Evolutionary conservation across 2,797 vertebrate genomes (phyloP), one percentile per base, ranked within the genome.

Genomic region (Myiotriccus ornatus): DNA sequence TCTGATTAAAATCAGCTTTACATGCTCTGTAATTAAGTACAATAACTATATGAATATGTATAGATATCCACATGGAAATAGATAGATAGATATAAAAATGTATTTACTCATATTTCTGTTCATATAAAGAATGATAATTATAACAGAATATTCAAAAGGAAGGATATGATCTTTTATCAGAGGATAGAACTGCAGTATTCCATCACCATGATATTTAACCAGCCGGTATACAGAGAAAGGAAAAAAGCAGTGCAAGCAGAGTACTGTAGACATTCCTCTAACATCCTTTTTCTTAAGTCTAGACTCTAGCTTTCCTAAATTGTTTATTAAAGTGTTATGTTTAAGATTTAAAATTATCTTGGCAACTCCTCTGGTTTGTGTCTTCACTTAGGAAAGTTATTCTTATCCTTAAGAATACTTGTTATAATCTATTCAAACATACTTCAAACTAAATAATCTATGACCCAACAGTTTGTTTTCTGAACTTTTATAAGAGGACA

Each of bases 401-500:
- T 87, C 69, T 76, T 68, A 57, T 81, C 18, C 24, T 22, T 14
- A 59, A 60, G 28, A 80, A 67, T 60, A 60, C 23, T 81, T 81
- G 41, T 56, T 83, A 62, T 17, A 49, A 87, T 93, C 68, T 44
- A 76, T 73, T 43, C 14, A 16, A 49, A 47, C 70, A n/a, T 43
- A 69, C 44, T 93, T 93, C 50, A 94, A 91, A 95, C 53, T 49
- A 85, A 95, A 94, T 79, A 84, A 85, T 93, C 57, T 87, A 64
- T 74, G 70, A 97, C 83, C 56, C 77, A 90, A 95, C 69, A 91
- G 76, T 96, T 95, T 97, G 94, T 96, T 97, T 97, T 95, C 49
- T 64, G 53, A 97, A 97, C 94, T 97, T 98, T 94, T 81, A 70
- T 73, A 96, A 94, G 89, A 93, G 41, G 75, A 94, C 88, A 91